phyloP scores from a whole-genome alignment of 2,113 vertebrate genomes.

The Saiga tatarica region DNA sequence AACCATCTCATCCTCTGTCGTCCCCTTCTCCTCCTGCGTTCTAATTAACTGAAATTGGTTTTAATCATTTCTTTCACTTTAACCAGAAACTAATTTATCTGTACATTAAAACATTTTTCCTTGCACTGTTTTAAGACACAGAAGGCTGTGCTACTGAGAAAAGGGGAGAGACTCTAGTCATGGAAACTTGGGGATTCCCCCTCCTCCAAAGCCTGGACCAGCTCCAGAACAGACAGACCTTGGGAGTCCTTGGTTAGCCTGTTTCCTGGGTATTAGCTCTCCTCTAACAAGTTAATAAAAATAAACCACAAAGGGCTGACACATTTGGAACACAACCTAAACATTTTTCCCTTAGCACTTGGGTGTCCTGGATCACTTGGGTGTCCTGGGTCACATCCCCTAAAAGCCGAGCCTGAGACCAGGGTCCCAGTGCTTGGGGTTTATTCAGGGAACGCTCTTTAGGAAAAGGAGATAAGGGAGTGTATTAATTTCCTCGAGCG shows the following conservation, averaged over 20 bases:
- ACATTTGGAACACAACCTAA: not conserved
- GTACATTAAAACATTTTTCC: not conserved
- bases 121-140: not conserved
- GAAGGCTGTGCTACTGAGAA: not conserved
- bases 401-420: not conserved
- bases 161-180: not conserved
- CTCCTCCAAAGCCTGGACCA: not conserved
- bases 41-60: not conserved
- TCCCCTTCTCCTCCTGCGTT: not conserved
- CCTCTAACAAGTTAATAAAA: not conserved
- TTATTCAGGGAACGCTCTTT: too few relatives aligned
- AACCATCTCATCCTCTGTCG: not conserved
- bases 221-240: not conserved
- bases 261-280: not conserved
- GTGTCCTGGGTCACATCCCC: not conserved
- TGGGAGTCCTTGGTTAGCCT: not conserved
- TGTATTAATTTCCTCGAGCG: accelerated
- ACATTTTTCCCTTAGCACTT: not conserved
- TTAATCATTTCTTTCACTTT: not conserved
- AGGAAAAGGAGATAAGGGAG: not conserved
- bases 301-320: not conserved
- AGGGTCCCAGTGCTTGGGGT: not conserved
- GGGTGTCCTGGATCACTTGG: not conserved
- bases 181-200: not conserved
- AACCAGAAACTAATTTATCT: not conserved